Evolutionary conservation across 2,797 vertebrate species (phyloP).

Genomic region (Nothura maculosa): DNA sequence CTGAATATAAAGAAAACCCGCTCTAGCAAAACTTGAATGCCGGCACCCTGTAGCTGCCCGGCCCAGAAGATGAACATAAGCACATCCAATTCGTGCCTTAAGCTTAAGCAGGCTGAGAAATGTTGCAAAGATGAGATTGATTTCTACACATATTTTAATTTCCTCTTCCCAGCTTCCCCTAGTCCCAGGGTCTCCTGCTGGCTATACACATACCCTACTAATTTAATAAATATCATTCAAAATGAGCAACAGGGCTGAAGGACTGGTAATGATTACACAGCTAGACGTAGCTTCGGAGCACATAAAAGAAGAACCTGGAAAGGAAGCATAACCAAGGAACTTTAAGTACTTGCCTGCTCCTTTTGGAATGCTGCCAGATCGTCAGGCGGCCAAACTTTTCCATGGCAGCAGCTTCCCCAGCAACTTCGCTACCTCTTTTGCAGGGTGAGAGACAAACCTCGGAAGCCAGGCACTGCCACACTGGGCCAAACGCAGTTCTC

Average conservation of each 20-base stretch:
- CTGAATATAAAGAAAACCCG: not conserved
- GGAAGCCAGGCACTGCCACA: accelerated
- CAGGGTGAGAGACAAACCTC: not conserved
- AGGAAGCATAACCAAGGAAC: not conserved
- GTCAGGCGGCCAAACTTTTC: not conserved
- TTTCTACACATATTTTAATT: not conserved
- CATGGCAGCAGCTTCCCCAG: not conserved
- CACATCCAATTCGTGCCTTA: not conserved
- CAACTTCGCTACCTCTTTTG: not conserved
- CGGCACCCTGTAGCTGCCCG: not conserved
- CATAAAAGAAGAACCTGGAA: not conserved
- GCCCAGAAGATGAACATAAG: not conserved
- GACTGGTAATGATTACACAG: not conserved
- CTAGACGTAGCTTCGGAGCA: not conserved
- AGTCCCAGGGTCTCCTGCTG: not conserved
- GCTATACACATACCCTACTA: not conserved
- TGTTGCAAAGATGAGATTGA: not conserved
- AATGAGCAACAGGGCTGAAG: not conserved
- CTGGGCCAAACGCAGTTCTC: not conserved
- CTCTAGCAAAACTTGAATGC: not conserved
- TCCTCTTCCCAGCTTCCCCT: not conserved
- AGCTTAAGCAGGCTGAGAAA: not conserved
- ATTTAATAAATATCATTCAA: not conserved
- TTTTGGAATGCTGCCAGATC: not conserved
- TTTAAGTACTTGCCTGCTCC: not conserved